These are phyloP conservation scores for Brienomyrus brachyistius DNA, from an alignment of 2,113 vertebrate species.

Conservation along the genomic window DNA sequence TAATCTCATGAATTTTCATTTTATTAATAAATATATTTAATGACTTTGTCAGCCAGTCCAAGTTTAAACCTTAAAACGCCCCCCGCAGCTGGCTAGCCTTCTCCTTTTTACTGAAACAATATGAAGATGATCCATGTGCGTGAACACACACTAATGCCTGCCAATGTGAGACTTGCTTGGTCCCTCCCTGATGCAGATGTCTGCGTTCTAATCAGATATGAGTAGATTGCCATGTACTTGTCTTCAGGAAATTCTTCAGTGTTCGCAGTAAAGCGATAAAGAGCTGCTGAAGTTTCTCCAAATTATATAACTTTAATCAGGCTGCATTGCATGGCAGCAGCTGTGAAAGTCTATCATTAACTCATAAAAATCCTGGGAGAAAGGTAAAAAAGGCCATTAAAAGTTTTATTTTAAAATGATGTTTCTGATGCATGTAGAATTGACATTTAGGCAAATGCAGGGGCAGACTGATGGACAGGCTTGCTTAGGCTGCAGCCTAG, in stretches of 20 bases:
- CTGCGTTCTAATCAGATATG: conserved; percentile 9
- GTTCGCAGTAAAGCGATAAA: background rate
- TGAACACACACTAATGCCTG: background rate
- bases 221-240: background rate
- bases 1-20: background rate
- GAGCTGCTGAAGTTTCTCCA: background rate
- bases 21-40: background rate
- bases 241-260: background rate
- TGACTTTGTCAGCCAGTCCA: background rate
- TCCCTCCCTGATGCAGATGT: conserved; percentile 16
- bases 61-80: background rate
- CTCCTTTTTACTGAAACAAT: background rate
- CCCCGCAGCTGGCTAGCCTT: background rate
- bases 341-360: background rate
- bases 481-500: background rate
- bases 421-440: background rate
- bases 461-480: background rate
- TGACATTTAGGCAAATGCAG: background rate
- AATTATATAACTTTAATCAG: background rate
- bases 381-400: background rate
- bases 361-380: background rate
- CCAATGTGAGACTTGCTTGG: background rate
- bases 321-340: background rate
- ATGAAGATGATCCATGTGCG: background rate
- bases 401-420: background rate